Evolutionary conservation across 1,140 invertebrate genomes (phyloP).

Genomic region (Lepidurus arcticus): DNA sequence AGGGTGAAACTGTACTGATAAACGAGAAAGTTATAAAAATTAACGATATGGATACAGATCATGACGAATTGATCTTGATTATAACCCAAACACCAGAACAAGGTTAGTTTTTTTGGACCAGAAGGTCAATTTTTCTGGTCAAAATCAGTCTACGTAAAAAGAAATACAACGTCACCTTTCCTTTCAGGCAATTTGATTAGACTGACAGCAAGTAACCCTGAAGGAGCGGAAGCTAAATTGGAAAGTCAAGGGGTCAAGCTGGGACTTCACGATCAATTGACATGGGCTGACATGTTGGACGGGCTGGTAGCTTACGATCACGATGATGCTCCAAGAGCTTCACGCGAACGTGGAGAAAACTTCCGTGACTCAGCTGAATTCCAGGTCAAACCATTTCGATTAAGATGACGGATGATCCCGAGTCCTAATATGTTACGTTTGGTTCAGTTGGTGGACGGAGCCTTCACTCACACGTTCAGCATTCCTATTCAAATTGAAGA

Average conservation of each 20-base stretch:
- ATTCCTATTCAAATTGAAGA: neutral
- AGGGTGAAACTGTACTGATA: neutral
- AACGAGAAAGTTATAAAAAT: constrained; percentile 23
- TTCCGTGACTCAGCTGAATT: neutral
- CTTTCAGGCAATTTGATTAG: neutral
- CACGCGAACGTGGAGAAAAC: neutral
- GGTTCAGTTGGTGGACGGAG: neutral
- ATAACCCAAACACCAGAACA: neutral
- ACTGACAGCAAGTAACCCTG: neutral
- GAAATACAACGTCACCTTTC: neutral
- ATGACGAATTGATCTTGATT: neutral
- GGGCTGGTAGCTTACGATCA: neutral
- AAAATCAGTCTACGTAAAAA: neutral
- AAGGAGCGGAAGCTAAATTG: neutral
- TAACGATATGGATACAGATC: constrained; percentile 30
- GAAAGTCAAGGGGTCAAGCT: neutral
- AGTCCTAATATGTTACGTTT: neutral
- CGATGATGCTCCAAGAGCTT: neutral
- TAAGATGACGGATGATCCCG: neutral
- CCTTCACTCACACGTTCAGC: neutral
- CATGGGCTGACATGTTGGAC: constrained; percentile 15
- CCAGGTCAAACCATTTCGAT: neutral
- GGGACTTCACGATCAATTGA: constrained; percentile 2
- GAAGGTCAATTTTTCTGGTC: neutral
- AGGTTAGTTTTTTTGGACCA: neutral